These are phyloP conservation scores for Lophius piscatorius DNA, from an alignment of 2,113 vertebrate genomes.

Conservation along the genomic window DNA sequence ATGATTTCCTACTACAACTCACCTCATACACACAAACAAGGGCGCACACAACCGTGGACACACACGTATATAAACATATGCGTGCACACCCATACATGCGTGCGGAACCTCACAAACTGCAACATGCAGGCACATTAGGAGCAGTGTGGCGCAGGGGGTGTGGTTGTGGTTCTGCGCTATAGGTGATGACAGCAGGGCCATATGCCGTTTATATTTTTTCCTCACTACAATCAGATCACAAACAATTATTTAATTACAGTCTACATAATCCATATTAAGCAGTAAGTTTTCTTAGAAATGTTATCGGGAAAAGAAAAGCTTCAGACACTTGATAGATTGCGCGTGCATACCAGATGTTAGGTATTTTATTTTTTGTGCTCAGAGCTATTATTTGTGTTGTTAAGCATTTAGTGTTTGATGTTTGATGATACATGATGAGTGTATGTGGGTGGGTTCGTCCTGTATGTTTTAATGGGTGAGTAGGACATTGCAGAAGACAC, in stretches of 20 bases:
- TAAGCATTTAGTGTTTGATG: too few relatives aligned
- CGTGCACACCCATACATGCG: slow-evolving; percentile 9
- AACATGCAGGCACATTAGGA: slow-evolving; percentile 28
- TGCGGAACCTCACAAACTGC: slow-evolving; percentile 31
- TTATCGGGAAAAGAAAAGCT: not conserved
- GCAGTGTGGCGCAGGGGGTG: slow-evolving; percentile 36
- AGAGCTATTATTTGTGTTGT: not conserved
- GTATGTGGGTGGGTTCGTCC: slow-evolving; percentile 13
- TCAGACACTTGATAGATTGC: too few relatives aligned
- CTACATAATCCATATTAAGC: slow-evolving; percentile 3
- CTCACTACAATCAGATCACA: slow-evolving; percentile 22
- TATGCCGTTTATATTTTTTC: slow-evolving; percentile 63
- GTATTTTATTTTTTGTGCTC: not conserved
- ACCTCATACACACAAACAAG: slow-evolving; percentile 7
- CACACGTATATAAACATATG: slow-evolving; percentile 6
- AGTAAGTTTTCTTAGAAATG: not conserved
- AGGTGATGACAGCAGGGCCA: slow-evolving; percentile 68
- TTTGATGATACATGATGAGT: not conserved
- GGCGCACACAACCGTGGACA: slow-evolving; percentile 12
- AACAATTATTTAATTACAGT: slow-evolving; percentile 24
- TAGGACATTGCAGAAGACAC: slow-evolving; percentile 35
- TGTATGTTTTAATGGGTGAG: slow-evolving; percentile 10
- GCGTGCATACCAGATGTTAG: too few relatives aligned
- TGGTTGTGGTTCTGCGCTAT: slow-evolving; percentile 68
- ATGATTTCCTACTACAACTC: slow-evolving; percentile 6